phyloP scores from a whole-genome alignment of 2,797 vertebrate genomes.

The Cyprinella venusta region DNA sequence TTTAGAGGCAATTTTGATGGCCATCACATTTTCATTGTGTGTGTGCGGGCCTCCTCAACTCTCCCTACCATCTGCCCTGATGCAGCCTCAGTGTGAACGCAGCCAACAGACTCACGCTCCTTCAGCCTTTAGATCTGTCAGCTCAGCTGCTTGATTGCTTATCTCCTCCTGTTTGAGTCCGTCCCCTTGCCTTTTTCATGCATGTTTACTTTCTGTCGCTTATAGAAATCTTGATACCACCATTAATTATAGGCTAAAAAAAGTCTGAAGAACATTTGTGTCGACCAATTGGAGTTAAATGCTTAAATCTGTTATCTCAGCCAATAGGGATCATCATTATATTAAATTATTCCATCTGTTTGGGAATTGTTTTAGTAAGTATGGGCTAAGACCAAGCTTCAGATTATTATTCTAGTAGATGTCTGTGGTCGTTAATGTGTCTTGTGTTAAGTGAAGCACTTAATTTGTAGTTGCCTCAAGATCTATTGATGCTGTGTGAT shows the following conservation, averaged over 20 bases:
- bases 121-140: constrained; percentile 19
- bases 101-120: constrained; percentile 11
- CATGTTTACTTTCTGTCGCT: constrained; percentile 27
- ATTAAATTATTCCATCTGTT: not conserved
- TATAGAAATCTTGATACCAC: constrained; percentile 17
- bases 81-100: constrained; percentile 6
- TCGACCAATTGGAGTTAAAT: not conserved
- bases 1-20: not conserved
- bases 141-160: constrained; percentile 43
- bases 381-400: not conserved
- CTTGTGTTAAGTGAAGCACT: not conserved
- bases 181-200: not conserved
- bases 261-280: not conserved
- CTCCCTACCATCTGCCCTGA: constrained; percentile 30
- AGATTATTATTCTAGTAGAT: not conserved
- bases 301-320: not conserved
- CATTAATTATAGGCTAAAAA: not conserved
- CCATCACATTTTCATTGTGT: constrained; percentile 4
- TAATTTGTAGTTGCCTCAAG: not conserved
- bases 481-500: not conserved
- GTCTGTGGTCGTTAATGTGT: not conserved
- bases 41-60: not conserved
- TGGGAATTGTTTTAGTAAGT: constrained; percentile 2
- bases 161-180: constrained; percentile 17
- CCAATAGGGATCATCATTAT: not conserved